Evolutionary conservation across 2,113 vertebrate genomes (phyloP).

Genomic region (Strix uralensis): DNA sequence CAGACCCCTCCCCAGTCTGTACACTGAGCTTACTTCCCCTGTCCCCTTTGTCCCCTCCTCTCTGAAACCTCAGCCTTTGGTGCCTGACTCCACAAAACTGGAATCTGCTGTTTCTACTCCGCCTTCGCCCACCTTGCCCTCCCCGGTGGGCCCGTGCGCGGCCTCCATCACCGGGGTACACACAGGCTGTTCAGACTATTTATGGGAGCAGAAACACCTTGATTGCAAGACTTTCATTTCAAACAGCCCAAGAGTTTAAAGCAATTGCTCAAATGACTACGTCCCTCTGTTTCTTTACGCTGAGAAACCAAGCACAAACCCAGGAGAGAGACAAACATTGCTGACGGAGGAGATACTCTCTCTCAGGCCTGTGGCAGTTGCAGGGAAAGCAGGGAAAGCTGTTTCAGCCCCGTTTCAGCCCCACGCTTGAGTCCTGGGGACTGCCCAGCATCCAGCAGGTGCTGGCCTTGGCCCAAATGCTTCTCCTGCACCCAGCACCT

Average conservation of each 20-base stretch:
- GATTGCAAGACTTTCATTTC: not conserved
- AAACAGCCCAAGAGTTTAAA: not conserved
- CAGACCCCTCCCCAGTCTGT: not conserved
- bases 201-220: not conserved
- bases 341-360: not conserved
- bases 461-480: not conserved
- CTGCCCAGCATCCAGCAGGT: not conserved
- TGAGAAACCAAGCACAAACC: not conserved
- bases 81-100: not conserved
- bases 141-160: rapidly evolving
- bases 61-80: not conserved
- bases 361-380: rapidly evolving
- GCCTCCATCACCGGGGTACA: not conserved
- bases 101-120: not conserved
- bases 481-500: not conserved
- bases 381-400: not conserved
- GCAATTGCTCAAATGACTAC: no score
- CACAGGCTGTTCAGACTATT: not conserved
- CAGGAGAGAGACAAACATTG: rapidly evolving
- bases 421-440: not conserved
- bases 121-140: rapidly evolving
- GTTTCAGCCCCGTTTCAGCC: not conserved
- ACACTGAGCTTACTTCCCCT: not conserved
- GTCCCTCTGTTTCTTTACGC: not conserved
- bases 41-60: not conserved